These are phyloP conservation scores for Pogoniulus pusillus DNA, from an alignment of 2,797 vertebrate genomes.

Conservation along the genomic window DNA sequence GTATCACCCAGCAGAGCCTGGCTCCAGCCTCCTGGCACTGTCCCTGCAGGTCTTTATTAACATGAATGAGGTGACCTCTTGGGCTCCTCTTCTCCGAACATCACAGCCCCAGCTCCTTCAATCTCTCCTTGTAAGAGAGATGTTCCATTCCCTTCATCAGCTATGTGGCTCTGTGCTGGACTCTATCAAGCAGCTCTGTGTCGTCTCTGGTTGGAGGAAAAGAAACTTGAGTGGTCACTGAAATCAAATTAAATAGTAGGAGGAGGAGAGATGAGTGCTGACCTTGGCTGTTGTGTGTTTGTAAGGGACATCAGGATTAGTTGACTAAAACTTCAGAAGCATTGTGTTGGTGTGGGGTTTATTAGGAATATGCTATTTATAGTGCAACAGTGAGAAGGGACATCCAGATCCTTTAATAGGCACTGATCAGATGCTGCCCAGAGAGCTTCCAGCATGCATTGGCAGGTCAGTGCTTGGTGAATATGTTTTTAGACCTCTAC, in stretches of 20 bases:
- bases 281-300: background rate
- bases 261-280: background rate
- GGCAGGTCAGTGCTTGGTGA: background rate
- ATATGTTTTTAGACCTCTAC: constrained; percentile 4
- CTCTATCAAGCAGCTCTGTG: too few relatives aligned
- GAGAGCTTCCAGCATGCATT: background rate
- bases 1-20: too few relatives aligned
- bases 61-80: too few relatives aligned
- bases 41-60: too few relatives aligned
- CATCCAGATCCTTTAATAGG: background rate
- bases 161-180: too few relatives aligned
- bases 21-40: too few relatives aligned
- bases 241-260: background rate
- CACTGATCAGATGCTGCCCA: background rate
- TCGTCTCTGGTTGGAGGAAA: background rate
- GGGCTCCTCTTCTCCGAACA: too few relatives aligned
- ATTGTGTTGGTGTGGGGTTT: background rate
- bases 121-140: too few relatives aligned
- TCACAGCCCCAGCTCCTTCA: too few relatives aligned
- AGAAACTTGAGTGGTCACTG: constrained; percentile 30
- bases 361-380: background rate
- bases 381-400: background rate
- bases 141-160: too few relatives aligned
- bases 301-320: background rate
- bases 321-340: background rate